Base-by-base conservation (phyloP, 2,888 invertebrate species). In the Polia nebulosa region DNA sequence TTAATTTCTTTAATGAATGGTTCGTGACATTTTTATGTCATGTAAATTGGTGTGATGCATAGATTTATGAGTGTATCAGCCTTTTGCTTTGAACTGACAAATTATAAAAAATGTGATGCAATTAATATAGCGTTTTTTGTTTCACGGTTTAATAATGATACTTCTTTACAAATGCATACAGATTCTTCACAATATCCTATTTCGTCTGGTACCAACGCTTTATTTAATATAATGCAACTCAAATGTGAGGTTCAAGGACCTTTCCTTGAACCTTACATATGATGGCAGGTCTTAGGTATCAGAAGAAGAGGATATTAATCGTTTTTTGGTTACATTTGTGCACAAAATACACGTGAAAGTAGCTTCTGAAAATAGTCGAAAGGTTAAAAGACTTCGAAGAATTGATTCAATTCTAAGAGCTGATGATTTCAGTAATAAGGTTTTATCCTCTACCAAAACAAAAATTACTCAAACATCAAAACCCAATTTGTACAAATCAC, bases 1-100 rank as follows among this genome's bases (percentile, higher is more conserved):
- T 93, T 93, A 83, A 93, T 94, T 92, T 89, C 80, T 72, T 55
- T 90, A 92, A 93, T 92, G 76, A 86, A 76, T 72, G 87, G 89
- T 83, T 86, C 80, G 85, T 89, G 90, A 89, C 92, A 91, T 84
- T 86, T 89, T 87, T 80, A 88, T 88, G 85, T 86, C 84, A 76
- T 80, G 78, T 76, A 87, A 86, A 84, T 87, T 83, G 78, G 72
- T 82, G 78, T 57, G 80, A 79, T 84, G 77, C 77, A 72, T 71
- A 85, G 91, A 92, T 93, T 93, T 92, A 93, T 80, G 74, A 72
- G 59, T 58, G 72, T 60, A 66, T 62, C 71, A 47, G 44, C 22
- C 55, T 62, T 59, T 60, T 27, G 41, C 39, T 68, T 65, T 52
- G 27, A 55, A 60, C 61, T 75, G 77, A 80, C 82, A 74, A 71